These are phyloP conservation scores for Platygyra sinensis DNA, from an alignment of 64 coral and sea anemone species.

Conservation along the genomic window DNA sequence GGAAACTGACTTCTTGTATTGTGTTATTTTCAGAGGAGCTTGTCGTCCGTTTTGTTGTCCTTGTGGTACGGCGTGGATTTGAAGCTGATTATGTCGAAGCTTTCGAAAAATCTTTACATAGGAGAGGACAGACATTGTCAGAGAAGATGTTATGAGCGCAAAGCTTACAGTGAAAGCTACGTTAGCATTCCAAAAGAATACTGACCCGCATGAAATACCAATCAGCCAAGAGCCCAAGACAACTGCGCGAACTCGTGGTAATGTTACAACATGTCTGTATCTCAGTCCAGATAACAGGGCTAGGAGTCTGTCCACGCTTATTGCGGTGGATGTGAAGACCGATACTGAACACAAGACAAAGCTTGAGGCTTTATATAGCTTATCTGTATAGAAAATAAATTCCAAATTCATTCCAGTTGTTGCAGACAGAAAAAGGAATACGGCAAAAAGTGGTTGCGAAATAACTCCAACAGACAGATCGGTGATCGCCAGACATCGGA, in stretches of 20 bases:
- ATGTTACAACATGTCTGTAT: slow-evolving; percentile 1
- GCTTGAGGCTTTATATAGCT: neutral
- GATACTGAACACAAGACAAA: neutral
- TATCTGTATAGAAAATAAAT: neutral
- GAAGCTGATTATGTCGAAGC: too few species aligned
- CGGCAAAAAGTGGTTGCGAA: neutral
- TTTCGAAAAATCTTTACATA: too few species aligned
- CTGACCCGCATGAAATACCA: neutral
- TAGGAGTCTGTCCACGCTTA: slow-evolving; percentile 9
- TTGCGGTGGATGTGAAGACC: neutral
- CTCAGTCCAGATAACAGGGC: neutral
- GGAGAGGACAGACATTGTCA: neutral
- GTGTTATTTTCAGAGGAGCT: too few species aligned
- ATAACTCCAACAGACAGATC: neutral
- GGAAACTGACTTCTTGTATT: too few species aligned
- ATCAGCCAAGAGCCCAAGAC: neutral
- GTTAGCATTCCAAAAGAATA: neutral
- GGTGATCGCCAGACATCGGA: neutral
- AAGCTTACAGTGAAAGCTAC: neutral
- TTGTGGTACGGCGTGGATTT: too few species aligned
- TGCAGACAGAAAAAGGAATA: neutral
- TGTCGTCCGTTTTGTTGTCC: too few species aligned
- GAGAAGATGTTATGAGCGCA: neutral
- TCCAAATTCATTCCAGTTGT: neutral
- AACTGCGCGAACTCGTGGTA: neutral